These are phyloP conservation scores for Orthochromis indermauri DNA, from an alignment of 2,113 vertebrate genomes.

Conservation along the genomic window DNA sequence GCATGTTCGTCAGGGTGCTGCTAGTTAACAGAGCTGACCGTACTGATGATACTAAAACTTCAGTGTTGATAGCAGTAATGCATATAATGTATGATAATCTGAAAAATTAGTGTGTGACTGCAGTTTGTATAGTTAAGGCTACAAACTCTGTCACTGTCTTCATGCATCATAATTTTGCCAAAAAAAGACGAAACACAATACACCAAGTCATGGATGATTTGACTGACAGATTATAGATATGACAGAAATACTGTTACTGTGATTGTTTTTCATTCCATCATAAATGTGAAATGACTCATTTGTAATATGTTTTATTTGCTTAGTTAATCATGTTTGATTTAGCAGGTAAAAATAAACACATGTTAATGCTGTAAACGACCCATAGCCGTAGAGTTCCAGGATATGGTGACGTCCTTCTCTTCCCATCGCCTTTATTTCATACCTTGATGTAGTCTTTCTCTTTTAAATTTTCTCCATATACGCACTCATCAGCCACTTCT, in stretches of 20 bases:
- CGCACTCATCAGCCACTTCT: neutral
- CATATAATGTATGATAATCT: neutral
- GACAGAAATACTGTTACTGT: neutral
- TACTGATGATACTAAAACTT: neutral
- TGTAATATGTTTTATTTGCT: neutral
- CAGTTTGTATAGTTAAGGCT: neutral
- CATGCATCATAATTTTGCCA: neutral
- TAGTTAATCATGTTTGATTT: neutral
- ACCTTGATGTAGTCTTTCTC: neutral
- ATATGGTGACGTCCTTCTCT: rapidly evolving
- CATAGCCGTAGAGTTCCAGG: neutral
- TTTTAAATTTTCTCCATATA: neutral
- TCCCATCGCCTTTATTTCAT: neutral
- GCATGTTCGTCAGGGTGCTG: neutral
- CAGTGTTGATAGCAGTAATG: neutral
- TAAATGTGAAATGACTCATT: neutral
- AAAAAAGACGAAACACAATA: neutral
- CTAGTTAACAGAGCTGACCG: neutral
- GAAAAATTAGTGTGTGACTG: rapidly evolving
- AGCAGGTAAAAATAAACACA: neutral
- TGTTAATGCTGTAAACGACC: neutral
- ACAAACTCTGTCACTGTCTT: neutral
- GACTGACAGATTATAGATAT: neutral
- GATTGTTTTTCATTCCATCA: neutral
- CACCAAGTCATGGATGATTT: neutral